Evolutionary conservation across 2,113 vertebrate species (phyloP), one percentile per base, ranked within the genome.

Genomic region (Colossoma macropomum): DNA sequence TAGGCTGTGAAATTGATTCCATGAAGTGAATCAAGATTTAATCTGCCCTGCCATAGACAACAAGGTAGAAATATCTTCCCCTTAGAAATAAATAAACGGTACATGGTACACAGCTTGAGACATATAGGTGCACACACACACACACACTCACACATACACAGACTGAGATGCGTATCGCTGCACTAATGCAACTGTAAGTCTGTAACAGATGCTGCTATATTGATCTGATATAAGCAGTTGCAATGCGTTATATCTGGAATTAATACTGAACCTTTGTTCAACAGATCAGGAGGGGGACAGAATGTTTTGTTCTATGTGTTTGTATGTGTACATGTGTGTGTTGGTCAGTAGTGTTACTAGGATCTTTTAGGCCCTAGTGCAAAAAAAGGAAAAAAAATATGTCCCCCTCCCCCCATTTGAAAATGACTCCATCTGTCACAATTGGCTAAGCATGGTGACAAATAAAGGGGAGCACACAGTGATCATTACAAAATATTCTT

Each of bases 11-110:
- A 94, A 94, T 94, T 92, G 93, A 95, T 94, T 94, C 91, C 91
- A 92, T 89, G 90, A 92, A 93, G 91, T 90, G 94, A 93, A 93
- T 94, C 91, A 86, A 76, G 90, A 92, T 92, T 90, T 94, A 90
- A 93, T 94, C 92, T 90, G 6, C 77, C 75, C 81, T 83, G 84
- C 82, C 79, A 82, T 79, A 89, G 92, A 92, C 89, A 92, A 90
- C 82, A n/a, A 84, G 83, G 85, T 87, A 84, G 74, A 86, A 79
- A 84, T 79, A 86, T 86, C 70, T 70, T 69, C 79, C 75, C 73
- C 63, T 84, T 79, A 63, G 75, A 74, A 87, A 84, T 81, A 74
- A 87, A 84, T 79, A 82, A 79, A 84, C 74, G 38, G 69, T 79
- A 75, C 77, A 16, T 28, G 13, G 27, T 30, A 60, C 75, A 77